phyloP scores from a whole-genome alignment of 2,797 vertebrate genomes.

The Poeciliopsis gracilis region DNA sequence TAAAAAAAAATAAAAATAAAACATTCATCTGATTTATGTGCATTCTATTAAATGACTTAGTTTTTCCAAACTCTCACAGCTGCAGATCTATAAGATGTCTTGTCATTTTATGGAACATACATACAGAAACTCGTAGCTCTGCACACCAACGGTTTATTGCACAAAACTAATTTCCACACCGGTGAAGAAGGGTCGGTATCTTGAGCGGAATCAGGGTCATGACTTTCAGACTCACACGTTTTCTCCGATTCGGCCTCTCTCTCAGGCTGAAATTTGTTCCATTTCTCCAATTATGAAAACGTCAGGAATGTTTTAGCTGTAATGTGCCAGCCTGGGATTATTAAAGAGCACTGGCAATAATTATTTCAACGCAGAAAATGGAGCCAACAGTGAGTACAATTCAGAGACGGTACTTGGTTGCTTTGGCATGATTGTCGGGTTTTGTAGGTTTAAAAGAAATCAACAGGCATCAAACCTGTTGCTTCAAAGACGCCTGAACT shows the following conservation, averaged over 20 bases:
- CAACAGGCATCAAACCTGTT: constrained; percentile 82
- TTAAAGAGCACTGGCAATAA: constrained; percentile 37
- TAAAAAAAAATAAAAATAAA: not conserved
- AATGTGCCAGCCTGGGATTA: constrained; percentile 36
- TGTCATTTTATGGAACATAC: constrained; percentile 35
- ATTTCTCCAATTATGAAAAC: constrained; percentile 50
- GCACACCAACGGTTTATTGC: constrained; percentile 19
- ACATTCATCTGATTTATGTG: constrained; percentile 37
- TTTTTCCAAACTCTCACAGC: constrained; percentile 58
- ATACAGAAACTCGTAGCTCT: not conserved
- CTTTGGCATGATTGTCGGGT: constrained; percentile 13
- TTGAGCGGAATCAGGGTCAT: constrained; percentile 37
- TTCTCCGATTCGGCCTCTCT: constrained; percentile 26
- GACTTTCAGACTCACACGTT: constrained; percentile 56
- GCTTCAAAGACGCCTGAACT: constrained; percentile 33
- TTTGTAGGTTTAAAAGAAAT: constrained; percentile 15
- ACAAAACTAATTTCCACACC: constrained; percentile 50
- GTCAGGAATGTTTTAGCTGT: constrained; percentile 31
- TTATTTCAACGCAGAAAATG: constrained; percentile 21
- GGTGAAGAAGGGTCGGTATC: constrained; percentile 50
- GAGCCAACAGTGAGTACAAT: constrained; percentile 17
- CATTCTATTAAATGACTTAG: constrained; percentile 41
- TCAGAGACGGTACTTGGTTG: constrained; percentile 25
- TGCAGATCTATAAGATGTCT: constrained; percentile 17
- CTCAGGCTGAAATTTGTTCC: constrained; percentile 27